phyloP scores from a whole-genome alignment of 1,140 invertebrate species.

The Zaprionus ornatus region DNA sequence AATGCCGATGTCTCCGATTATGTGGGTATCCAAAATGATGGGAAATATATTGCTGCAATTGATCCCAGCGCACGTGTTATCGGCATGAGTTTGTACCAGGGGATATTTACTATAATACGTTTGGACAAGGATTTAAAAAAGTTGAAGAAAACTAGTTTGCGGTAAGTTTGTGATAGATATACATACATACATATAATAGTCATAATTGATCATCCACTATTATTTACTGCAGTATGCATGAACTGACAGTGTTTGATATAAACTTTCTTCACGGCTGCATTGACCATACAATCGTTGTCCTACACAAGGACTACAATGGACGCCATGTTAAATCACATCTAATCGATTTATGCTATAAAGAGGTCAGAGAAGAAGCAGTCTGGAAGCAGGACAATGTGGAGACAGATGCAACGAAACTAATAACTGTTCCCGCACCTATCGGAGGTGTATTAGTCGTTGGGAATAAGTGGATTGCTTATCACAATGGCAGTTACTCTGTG shows the following conservation, averaged over 20 bases:
- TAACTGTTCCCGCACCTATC: conserved; percentile 96
- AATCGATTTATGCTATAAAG: conserved; percentile 96
- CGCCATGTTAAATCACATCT: conserved; percentile 98
- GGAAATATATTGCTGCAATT: conserved; percentile 96
- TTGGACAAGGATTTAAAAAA: conserved; percentile 96
- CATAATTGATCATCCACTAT: not conserved
- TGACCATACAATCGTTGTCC: conserved; percentile 97
- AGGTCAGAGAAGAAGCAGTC: conserved; percentile 96
- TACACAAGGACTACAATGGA: conserved; percentile 97
- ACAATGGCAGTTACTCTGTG: conserved; percentile 95
- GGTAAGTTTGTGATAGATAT: conserved; percentile 84
- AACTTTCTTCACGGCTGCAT: conserved; percentile 97
- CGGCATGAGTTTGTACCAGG: conserved; percentile 97
- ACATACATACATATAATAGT: not conserved
- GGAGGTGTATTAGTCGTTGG: conserved; percentile 97
- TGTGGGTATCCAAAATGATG: conserved; percentile 95
- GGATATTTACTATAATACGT: conserved; percentile 97
- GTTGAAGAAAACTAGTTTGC: conserved; percentile 96
- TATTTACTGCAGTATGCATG: conserved; percentile 91
- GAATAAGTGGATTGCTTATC: conserved; percentile 98
- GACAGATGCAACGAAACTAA: conserved; percentile 97
- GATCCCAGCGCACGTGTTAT: conserved; percentile 98
- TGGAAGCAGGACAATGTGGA: conserved; percentile 99
- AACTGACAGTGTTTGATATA: conserved; percentile 96
- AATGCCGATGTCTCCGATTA: conserved; percentile 97